Evolutionary conservation across 2,888 invertebrate species (phyloP).

Genomic region (Frankliniella fusca): DNA sequence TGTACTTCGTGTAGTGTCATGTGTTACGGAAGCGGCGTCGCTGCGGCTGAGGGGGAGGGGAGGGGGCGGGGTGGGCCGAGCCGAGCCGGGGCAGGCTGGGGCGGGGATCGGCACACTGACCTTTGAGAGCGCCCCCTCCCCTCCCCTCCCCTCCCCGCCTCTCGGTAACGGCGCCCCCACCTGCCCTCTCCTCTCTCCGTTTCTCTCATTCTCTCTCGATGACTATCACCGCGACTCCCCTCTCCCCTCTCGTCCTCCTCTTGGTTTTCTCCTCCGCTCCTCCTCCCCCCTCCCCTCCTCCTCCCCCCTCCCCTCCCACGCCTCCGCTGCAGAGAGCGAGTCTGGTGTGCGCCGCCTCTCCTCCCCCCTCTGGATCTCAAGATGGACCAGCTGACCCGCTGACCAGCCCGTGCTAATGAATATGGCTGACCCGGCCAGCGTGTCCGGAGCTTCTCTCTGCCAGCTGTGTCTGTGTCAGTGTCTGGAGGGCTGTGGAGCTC

Average conservation of each 20-base stretch:
- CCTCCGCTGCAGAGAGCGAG: background rate
- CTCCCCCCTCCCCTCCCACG: background rate
- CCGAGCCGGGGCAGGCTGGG: background rate
- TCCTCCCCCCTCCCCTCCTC: background rate
- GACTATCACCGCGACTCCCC: too few species aligned
- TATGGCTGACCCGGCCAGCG: too few species aligned
- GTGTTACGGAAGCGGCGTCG: background rate
- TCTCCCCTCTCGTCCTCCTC: too few species aligned
- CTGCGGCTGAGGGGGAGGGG: background rate
- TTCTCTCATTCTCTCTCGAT: too few species aligned
- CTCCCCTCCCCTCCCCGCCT: background rate
- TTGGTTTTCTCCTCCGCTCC: too few species aligned
- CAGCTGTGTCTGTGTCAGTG: too few species aligned
- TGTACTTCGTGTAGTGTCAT: too few species aligned
- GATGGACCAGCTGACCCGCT: background rate
- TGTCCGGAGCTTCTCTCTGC: too few species aligned
- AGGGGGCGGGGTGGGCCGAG: background rate
- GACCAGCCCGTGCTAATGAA: too few species aligned
- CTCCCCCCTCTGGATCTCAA: background rate
- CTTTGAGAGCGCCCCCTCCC: background rate
- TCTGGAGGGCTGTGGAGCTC: too few species aligned
- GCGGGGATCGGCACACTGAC: slow-evolving; percentile 4
- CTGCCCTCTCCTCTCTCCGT: background rate
- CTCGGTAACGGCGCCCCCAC: background rate
- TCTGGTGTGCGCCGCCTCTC: background rate